phyloP scores from a whole-genome alignment of 2,113 vertebrate species.

The Cavia porcellus region DNA sequence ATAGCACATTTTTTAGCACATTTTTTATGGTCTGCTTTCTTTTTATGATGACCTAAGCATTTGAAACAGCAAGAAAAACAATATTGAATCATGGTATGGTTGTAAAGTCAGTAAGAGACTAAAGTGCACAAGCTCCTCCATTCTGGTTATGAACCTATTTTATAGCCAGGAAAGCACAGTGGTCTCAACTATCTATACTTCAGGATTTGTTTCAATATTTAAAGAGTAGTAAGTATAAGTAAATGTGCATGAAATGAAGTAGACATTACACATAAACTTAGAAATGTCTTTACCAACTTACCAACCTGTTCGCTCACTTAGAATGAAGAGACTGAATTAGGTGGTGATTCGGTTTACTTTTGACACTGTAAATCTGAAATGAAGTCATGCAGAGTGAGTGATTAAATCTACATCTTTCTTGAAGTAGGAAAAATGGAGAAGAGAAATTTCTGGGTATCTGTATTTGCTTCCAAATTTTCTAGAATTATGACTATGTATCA shows the following conservation, averaged over 20 bases:
- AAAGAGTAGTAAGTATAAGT: not conserved
- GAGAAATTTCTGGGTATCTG: not conserved
- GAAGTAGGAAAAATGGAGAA: not conserved
- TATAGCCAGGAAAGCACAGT: not conserved
- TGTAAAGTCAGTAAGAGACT: not conserved
- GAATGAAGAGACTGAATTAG: not conserved
- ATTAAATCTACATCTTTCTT: not conserved
- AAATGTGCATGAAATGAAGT: not conserved
- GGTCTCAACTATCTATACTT: not conserved
- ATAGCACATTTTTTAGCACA: not conserved
- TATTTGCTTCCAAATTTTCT: not conserved
- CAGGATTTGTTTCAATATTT: not conserved
- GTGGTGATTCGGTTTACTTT: not conserved
- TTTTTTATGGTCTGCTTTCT: not conserved
- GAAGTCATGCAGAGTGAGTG: not conserved
- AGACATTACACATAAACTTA: not conserved
- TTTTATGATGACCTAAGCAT: not conserved
- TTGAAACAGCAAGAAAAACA: not conserved
- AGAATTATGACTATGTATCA: conserved; percentile 35
- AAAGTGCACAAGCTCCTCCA: not conserved
- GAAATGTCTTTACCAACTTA: not conserved
- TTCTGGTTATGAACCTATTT: not conserved
- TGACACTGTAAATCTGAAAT: not conserved
- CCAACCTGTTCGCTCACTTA: not conserved
- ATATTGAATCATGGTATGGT: not conserved